Percentiles rank a stretch among this genome's conserved stretches.
Conservation (phyloP, 2,797 vertebrate species). For the Momotus momota region DNA sequence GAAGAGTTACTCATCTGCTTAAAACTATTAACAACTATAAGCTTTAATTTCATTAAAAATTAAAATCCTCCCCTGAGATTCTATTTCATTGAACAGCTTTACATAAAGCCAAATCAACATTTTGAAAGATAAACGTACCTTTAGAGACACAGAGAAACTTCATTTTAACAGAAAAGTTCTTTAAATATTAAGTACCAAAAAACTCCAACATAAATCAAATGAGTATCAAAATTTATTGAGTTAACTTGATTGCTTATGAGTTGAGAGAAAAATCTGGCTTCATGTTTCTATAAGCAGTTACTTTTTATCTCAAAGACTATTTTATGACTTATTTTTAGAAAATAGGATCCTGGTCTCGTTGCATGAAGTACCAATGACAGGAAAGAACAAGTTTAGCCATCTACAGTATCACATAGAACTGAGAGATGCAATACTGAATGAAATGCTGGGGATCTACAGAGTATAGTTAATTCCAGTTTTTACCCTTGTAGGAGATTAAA, state of each 20-base stretch:
- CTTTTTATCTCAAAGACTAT: neutral
- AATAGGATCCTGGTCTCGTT: neutral
- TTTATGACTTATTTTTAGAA: neutral
- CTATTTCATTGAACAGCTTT: neutral
- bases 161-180: neutral
- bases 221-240: neutral
- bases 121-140: neutral
- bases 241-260: neutral
- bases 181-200: neutral
- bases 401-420: neutral
- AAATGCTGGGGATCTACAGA: neutral
- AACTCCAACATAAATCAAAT: neutral
- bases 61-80: neutral
- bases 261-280: neutral
- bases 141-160: neutral
- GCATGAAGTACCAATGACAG: neutral
- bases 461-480: neutral
- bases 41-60: neutral
- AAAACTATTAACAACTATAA: neutral
- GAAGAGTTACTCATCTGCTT: neutral
- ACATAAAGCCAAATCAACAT: neutral
- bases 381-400: neutral
- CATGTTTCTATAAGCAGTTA: neutral
- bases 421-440: neutral
- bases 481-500: neutral